Evolutionary conservation across 2,797 vertebrate genomes (phyloP).

Genomic region (Falco peregrinus): DNA sequence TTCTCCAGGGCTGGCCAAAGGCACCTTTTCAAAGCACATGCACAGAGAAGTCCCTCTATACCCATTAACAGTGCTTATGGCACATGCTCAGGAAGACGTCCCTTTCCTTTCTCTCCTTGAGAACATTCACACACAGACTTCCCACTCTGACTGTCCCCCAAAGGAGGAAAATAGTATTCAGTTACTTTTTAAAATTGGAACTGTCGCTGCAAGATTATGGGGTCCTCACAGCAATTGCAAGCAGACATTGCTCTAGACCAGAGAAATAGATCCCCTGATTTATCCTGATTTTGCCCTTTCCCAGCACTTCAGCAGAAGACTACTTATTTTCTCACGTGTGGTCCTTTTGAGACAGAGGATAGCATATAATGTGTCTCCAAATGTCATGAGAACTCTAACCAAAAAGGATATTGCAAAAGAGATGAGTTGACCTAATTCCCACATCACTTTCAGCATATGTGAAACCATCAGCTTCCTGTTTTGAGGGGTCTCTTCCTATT

Average conservation of each 20-base stretch:
- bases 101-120: background rate
- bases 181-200: background rate
- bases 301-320: background rate
- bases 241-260: background rate
- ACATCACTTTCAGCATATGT: background rate
- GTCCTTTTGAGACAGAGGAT: background rate
- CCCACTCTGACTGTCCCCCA: background rate
- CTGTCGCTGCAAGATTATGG: background rate
- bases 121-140: background rate
- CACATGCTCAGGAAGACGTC: accelerated
- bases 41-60: background rate
- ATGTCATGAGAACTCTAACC: background rate
- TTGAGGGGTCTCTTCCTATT: background rate
- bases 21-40: background rate
- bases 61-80: accelerated
- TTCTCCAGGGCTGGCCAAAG: background rate
- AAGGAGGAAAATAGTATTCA: background rate
- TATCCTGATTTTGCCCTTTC: background rate
- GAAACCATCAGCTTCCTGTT: background rate
- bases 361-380: background rate
- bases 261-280: background rate
- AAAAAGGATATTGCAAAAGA: background rate
- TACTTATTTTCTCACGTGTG: background rate
- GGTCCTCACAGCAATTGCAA: background rate
- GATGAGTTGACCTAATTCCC: background rate